Evolutionary conservation across 2,888 invertebrate species (phyloP).

Genomic region (Apodemia hepburni): DNA sequence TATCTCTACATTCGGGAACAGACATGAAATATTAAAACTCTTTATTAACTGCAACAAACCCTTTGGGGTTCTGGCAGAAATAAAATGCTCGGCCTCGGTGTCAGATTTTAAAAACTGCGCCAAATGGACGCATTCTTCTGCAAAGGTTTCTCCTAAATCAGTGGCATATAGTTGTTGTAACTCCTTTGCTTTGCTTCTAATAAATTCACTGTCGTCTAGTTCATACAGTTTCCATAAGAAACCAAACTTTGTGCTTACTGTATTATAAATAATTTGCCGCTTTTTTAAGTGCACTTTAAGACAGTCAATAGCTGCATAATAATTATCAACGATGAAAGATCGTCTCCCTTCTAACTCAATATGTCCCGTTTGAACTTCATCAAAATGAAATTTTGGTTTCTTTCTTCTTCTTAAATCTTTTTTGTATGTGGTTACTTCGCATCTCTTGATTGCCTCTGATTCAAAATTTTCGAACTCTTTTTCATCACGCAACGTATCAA

Average conservation of each 20-base stretch:
- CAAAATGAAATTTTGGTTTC: constrained; percentile 12
- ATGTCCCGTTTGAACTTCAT: constrained; percentile 6
- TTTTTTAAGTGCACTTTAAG: constrained; percentile 20
- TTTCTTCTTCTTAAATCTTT: constrained; percentile 15
- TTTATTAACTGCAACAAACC: constrained; percentile 14
- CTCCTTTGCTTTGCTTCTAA: constrained; percentile 16
- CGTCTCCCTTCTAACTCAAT: constrained; percentile 8
- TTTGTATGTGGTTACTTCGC: constrained; percentile 21
- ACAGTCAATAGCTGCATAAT: constrained; percentile 11
- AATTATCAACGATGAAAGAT: constrained; percentile 13
- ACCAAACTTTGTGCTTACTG: constrained; percentile 22
- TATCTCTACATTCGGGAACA: constrained; percentile 5
- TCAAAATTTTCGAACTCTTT: constrained; percentile 13
- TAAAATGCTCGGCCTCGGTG: constrained; percentile 12
- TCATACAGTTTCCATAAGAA: constrained; percentile 22
- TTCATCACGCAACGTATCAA: no score
- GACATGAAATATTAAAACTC: constrained; percentile 10
- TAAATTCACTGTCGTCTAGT: constrained; percentile 17
- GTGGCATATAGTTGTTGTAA: constrained; percentile 15
- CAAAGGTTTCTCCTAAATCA: constrained; percentile 16
- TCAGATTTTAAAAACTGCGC: constrained; percentile 16
- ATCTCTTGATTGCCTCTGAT: constrained; percentile 20
- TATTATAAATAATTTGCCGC: constrained; percentile 19
- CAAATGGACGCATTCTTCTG: constrained; percentile 18
- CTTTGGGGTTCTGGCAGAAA: constrained; percentile 4